These are phyloP conservation scores for Indri indri DNA, from an alignment of 2,113 vertebrate species.

Conservation along the genomic window DNA sequence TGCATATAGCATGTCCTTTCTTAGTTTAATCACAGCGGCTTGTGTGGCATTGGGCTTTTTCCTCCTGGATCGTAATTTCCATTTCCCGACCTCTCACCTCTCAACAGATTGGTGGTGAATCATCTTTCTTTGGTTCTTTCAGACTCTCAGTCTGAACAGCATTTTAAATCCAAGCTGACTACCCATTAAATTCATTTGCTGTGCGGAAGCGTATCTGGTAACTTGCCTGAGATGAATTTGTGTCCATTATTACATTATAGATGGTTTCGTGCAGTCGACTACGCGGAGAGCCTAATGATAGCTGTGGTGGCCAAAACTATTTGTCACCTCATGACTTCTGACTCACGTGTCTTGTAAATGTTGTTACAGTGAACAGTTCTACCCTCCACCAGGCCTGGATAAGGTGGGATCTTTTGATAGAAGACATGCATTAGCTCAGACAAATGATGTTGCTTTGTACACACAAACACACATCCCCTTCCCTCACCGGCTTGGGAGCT, in stretches of 20 bases:
- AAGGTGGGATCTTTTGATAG: background rate
- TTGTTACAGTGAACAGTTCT: rapidly evolving
- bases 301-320: background rate
- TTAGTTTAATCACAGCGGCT: background rate
- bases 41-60: background rate
- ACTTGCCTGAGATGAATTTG: background rate
- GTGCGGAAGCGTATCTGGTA: background rate
- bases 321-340: background rate
- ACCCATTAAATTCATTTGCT: background rate
- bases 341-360: background rate
- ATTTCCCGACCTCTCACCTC: background rate
- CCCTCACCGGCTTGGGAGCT: background rate
- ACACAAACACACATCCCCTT: background rate
- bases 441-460: background rate
- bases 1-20: background rate
- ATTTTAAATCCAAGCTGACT: background rate
- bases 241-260: background rate
- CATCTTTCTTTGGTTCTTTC: background rate
- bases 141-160: background rate
- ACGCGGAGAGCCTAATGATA: background rate
- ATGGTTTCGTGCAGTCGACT: background rate
- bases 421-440: background rate
- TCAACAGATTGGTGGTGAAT: background rate
- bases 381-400: background rate
- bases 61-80: background rate